phyloP scores from a whole-genome alignment of 2,797 vertebrate genomes.

The Lacerta viridis region DNA sequence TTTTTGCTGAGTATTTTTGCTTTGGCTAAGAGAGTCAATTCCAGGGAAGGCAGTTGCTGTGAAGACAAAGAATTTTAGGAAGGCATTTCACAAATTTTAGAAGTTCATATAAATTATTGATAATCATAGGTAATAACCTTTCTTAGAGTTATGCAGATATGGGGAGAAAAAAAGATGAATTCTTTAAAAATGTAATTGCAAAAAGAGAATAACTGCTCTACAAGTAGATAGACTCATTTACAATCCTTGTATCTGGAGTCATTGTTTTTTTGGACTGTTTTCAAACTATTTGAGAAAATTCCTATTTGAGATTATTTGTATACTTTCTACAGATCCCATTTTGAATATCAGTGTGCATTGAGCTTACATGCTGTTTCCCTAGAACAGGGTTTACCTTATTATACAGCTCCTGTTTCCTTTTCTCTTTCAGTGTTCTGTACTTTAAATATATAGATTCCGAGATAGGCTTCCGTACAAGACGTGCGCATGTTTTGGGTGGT shows the following conservation, averaged over 20 bases:
- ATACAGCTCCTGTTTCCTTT: background rate
- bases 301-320: background rate
- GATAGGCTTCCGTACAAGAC: background rate
- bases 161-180: background rate
- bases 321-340: background rate
- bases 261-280: background rate
- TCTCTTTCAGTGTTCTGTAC: background rate
- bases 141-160: background rate
- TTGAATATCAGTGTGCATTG: background rate
- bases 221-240: background rate
- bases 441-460: background rate
- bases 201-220: too few species aligned
- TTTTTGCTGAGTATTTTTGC: too few species aligned
- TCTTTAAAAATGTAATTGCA: background rate
- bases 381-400: background rate
- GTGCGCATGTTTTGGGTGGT: background rate
- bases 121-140: background rate
- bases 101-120: background rate
- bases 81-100: background rate
- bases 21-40: background rate
- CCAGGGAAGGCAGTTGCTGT: too few species aligned
- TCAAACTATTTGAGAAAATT: background rate
- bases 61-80: background rate
- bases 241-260: background rate
- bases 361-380: background rate